Evolutionary conservation across 2,888 invertebrate genomes (phyloP), one percentile per base, ranked within the genome.

Genomic region (Diarsia dahlii): DNA sequence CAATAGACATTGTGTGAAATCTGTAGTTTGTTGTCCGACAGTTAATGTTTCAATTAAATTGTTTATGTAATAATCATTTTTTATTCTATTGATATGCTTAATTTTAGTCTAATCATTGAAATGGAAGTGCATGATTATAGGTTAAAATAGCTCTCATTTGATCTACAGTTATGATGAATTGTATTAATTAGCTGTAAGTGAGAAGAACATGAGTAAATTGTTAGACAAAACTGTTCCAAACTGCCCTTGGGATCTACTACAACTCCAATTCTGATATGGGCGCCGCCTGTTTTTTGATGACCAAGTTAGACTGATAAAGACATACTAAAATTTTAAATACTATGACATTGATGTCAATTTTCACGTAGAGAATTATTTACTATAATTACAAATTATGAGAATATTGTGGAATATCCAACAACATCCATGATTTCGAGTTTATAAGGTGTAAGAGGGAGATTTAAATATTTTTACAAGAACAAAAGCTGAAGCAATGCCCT

Each of bases 41-140:
- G 95, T 95, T 95, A 92, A 95, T 94, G 94, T 95, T 95, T 94
- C 92, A 92, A 95, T 95, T 95, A 95, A 95, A 95, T 95, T 95
- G 95, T 96, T 96, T 96, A 95, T 94, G 93, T 96, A 95, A 94
- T 95, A 93, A 94, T 94, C 90, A 92, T 95, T 95, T 94, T 95
- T 96, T 95, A 95, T 95, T 95, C 93, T 95, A 94, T 94, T 95
- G 95, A 96, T 95, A 95, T 95, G 95, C 95, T 96, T 95, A 95
- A 94, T 95, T 93, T 95, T 94, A 95, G 93, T 93, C 90, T 93
- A 92, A 94, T 94, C 92, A 93, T 94, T 95, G 93, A 94, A 93
- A 93, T 92, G 92, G 89, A 93, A 94, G 94, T 95, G 95, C 95
- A 95, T 94, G 93, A 91, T 92, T 93, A 92, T 93, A 94, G 92